Base-by-base conservation (phyloP, 2,113 vertebrate genomes). In the Toxotes jaculatrix region DNA sequence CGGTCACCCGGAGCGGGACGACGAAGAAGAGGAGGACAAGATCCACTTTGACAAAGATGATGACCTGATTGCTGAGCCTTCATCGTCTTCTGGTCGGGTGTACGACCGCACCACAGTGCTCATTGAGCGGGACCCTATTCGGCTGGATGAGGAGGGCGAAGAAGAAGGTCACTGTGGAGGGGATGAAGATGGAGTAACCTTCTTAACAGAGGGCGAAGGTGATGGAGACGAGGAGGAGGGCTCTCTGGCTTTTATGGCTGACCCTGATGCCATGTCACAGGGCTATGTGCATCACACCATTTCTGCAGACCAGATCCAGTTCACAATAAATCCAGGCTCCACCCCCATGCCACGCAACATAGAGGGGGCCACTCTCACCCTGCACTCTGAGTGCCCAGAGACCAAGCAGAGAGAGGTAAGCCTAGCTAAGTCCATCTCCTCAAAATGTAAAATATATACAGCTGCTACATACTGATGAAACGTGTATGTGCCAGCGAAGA, bases 261-360 rank as follows among this genome's bases (percentile, higher is more conserved):
- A 99, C 84, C 96, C 96, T 79, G 98, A 99, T 87, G 96, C 96
- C 83, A 99, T 99, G 96, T 97, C 97, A 34, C 98, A 99, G 94
- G 98, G 98, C 91, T 99, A 99, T 0, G 97, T 99, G 78, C 98
- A 99, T 87, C 98, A 99, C 56, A 99, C 98, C 86, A 99, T 99
- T 93, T 99, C 98, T 59, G 95, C 97, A 1, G 97, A 99, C 94
- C 98, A 99, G 94, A 99, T 99, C 70, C 98, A 99, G 77, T 95
- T 99, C 77, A 99, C 97, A 2, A 99, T 99, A 89, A 99, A 99
- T 94, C 98, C 98, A 59, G 98, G 98, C 16, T 99, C 98, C 14
- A 99, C 97, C 0, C 98, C 97, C 14, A 99, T 99, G 98, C 98
- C 98, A 2, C 96, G 98, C 60, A 99, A 99, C 90, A 99, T 99